phyloP scores from a whole-genome alignment of 2,113 vertebrate genomes.

The Sturnus vulgaris region DNA sequence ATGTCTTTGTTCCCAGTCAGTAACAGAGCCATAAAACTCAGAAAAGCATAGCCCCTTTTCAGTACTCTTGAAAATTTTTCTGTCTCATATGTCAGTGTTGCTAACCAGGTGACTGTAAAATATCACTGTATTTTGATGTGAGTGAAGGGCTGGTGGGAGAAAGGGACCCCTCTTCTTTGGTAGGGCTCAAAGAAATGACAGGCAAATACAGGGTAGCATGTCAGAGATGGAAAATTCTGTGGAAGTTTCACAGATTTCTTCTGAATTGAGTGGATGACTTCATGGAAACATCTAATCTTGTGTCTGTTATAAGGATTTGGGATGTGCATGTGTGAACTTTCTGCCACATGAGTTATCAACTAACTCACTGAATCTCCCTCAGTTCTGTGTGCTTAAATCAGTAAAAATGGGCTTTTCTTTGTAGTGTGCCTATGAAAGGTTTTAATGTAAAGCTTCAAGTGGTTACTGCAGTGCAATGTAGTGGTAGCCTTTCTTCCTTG shows the following conservation, averaged over 20 bases:
- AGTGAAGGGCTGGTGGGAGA: background rate
- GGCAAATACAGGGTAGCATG: background rate
- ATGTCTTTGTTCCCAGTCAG: background rate
- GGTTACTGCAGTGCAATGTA: background rate
- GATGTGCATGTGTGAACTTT: background rate
- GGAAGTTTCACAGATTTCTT: background rate
- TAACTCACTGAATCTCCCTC: fast-evolving
- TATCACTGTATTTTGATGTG: background rate
- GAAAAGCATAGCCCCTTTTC: background rate
- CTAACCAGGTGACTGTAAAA: background rate
- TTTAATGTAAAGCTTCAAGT: background rate
- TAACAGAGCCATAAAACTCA: background rate
- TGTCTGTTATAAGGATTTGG: background rate
- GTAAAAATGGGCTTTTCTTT: background rate
- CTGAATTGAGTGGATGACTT: background rate
- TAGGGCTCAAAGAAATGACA: background rate
- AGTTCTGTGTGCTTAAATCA: background rate
- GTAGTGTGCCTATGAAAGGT: background rate
- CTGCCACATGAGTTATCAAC: background rate
- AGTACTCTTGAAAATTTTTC: background rate
- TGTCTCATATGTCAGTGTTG: background rate
- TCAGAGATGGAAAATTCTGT: background rate
- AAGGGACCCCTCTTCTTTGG: background rate
- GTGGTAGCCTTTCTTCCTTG: background rate
- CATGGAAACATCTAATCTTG: background rate